Evolutionary conservation across 2,113 vertebrate species (phyloP), one percentile per base, ranked within the genome.

Genomic region (Oncorhynchus kisutch): DNA sequence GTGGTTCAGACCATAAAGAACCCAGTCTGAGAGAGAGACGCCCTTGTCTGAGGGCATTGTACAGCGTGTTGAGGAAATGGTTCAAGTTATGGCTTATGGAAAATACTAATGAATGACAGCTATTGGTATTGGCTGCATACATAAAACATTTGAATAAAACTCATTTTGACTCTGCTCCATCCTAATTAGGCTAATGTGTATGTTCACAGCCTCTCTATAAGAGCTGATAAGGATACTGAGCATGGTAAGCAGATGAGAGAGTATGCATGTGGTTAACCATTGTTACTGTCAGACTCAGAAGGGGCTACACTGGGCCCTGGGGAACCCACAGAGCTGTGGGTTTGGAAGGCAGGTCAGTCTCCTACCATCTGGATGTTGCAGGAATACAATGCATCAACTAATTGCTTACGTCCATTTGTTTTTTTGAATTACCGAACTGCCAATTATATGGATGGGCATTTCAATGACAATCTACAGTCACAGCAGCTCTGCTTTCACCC

Each of bases 1-100:
- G 16, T 78, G 77, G 70, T 65, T 29, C 29, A 34, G 5, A 20
- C 27, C 27, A 34, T 68, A 7, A 20, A 11, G 29, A 68, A 34
- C 18, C 27, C 29, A 48, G 48, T 45, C 72, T 34, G 29, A 25
- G 18, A 45, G 71, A 18, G 60, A 77, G 1, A 51, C 27, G 11
- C 5, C n/a, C 66, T 68, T 82, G 27, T 76, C 39, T 79, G 29
- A 8, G 22, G 66, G 62, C 29, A 39, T 57, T 70, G 64, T 34
- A 60, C 74, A 69, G 57, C 48, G 27, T 45, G 57, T 62, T 72
- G 34, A 76, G 29, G 70, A 65, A 73, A 66, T 6, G 49, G 27
- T 62, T n/a, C 7, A 62, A 22, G n/a, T 24, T 62, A 62, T 22
- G 59, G 59, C 6, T 62, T 16, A 18, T 62, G 59, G n/a, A 62